phyloP scores from a whole-genome alignment of 2,113 vertebrate species.

The Anguilla rostrata region DNA sequence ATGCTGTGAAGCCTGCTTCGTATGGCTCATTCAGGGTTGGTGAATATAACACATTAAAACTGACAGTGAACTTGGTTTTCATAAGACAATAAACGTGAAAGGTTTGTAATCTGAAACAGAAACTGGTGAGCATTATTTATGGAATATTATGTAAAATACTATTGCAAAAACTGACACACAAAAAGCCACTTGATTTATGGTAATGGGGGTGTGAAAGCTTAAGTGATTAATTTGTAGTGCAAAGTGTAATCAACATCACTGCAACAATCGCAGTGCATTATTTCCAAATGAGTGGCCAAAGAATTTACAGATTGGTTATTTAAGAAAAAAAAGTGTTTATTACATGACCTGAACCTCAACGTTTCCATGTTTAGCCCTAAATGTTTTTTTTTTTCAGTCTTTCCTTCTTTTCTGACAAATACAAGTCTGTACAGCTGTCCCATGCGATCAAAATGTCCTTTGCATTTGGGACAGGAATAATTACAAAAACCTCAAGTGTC shows the following conservation, averaged over 20 bases:
- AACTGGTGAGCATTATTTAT: not conserved
- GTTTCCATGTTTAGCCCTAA: slow-evolving; percentile 69
- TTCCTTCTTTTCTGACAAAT: slow-evolving; percentile 65
- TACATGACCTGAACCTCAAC: slow-evolving; percentile 70
- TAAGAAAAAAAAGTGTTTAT: slow-evolving; percentile 70
- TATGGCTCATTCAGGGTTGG: too few relatives aligned
- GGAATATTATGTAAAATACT: not conserved
- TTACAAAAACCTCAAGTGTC: slow-evolving; percentile 71
- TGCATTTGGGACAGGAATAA: slow-evolving; percentile 59
- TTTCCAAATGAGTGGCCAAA: not conserved
- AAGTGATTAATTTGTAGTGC: not conserved
- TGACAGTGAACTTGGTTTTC: too few relatives aligned
- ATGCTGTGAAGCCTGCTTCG: too few relatives aligned
- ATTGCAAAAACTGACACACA: not conserved
- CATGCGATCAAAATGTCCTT: slow-evolving; percentile 59
- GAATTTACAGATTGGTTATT: slow-evolving; percentile 70
- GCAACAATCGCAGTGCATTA: not conserved
- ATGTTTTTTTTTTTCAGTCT: slow-evolving; percentile 47
- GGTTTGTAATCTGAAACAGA: not conserved
- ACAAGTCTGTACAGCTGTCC: slow-evolving; percentile 73
- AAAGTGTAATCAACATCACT: not conserved
- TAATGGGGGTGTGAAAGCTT: not conserved
- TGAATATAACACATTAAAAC: too few relatives aligned
- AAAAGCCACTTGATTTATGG: not conserved
- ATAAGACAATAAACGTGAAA: not conserved